Conservation (phyloP, 2,113 vertebrate species). For the Osmerus eperlanus region DNA sequence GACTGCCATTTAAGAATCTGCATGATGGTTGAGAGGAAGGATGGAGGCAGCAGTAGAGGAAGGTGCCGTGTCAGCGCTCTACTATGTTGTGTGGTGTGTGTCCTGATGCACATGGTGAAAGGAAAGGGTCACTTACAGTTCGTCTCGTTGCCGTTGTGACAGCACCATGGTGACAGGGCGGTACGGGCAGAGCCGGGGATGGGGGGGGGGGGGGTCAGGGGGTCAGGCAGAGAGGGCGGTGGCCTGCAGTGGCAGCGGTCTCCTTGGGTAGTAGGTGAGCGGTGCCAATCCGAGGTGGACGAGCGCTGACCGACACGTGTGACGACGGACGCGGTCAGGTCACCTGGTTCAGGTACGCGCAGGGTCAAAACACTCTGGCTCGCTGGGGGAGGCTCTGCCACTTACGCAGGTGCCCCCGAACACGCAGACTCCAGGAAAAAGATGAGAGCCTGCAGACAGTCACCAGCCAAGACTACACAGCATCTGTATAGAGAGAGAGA, state of each 20-base stretch:
- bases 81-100: background rate
- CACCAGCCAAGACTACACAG: slow-evolving; percentile 84
- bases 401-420: slow-evolving; percentile 63
- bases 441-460: slow-evolving; percentile 77
- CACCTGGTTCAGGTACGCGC: slow-evolving; percentile 42
- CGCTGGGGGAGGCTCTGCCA: slow-evolving; percentile 68
- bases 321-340: slow-evolving; percentile 22
- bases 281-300: slow-evolving; percentile 53
- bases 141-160: slow-evolving; percentile 99
- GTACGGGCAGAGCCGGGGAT: slow-evolving; percentile 65
- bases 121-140: slow-evolving; percentile 84
- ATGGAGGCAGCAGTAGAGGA: background rate
- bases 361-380: slow-evolving; percentile 54
- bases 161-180: slow-evolving; percentile 89
- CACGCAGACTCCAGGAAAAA: slow-evolving; percentile 59
- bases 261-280: slow-evolving; percentile 69
- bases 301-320: slow-evolving; percentile 27
- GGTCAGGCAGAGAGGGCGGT: slow-evolving; percentile 29
- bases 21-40: background rate
- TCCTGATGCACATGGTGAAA: background rate
- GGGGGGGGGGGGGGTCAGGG: background rate
- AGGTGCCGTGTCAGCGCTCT: background rate
- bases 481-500: slow-evolving; percentile 74
- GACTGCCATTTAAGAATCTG: no score
- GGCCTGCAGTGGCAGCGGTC: slow-evolving; percentile 46